A percentile compares a stretch with the other conserved stretches of the same genome.
These are phyloP conservation scores for Notothenia coriiceps DNA, from an alignment of 2,113 vertebrate species.

Conservation along the genomic window DNA sequence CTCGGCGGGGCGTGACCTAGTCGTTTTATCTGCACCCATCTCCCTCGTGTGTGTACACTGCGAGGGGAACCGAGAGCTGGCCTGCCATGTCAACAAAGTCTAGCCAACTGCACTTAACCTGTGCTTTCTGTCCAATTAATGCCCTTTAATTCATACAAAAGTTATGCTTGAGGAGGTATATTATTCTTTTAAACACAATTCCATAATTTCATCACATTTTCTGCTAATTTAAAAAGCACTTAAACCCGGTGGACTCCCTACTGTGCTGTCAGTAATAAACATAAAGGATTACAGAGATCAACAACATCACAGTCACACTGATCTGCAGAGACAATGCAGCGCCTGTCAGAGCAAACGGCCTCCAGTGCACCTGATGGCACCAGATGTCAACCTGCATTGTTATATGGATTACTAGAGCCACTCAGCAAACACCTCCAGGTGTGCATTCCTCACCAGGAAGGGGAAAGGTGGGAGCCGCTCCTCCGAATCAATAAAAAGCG, in stretches of 20 bases:
- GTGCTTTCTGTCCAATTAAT: conserved; percentile 1
- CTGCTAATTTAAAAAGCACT: not conserved
- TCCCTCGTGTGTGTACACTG: conserved; percentile 73
- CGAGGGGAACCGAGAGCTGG: conserved; percentile 39
- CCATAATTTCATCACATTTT: not conserved
- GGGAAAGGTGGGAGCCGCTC: conserved; percentile 63
- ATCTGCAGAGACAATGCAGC: conserved; percentile 48
- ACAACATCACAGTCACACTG: conserved; percentile 17
- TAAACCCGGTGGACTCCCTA: not conserved
- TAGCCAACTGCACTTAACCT: conserved; percentile 55
- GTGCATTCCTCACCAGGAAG: conserved; percentile 79
- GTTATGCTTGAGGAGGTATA: not conserved
- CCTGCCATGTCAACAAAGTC: conserved; percentile 63
- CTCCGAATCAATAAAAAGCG: conserved; percentile 70
- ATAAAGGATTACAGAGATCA: conserved; percentile 39
- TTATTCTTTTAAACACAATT: conserved; percentile 14
- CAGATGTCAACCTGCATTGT: conserved; percentile 80
- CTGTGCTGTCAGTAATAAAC: not conserved
- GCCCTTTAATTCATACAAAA: not conserved
- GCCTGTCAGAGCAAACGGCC: conserved; percentile 51
- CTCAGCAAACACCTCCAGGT: conserved; percentile 84
- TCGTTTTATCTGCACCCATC: conserved; percentile 78
- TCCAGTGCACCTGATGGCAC: conserved; percentile 55
- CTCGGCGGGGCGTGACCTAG: conserved; percentile 72
- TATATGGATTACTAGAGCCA: conserved; percentile 76